Conservation (phyloP, 2,113 vertebrate species). For the Atrichornis clamosus region DNA sequence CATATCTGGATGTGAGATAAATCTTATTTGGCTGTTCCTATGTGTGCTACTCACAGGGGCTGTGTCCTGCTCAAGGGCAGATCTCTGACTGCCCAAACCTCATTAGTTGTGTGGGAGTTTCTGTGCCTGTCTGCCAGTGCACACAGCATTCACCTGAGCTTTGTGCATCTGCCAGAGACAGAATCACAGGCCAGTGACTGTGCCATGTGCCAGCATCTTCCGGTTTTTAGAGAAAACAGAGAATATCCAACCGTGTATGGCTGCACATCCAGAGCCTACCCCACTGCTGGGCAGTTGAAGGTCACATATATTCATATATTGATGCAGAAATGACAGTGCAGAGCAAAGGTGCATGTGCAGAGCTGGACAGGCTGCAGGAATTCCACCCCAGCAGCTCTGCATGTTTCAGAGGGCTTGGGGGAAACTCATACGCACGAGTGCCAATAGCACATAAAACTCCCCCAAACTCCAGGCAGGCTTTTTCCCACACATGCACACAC, state of each 20-base stretch:
- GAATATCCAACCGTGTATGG: fast-evolving
- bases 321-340: neutral
- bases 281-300: neutral
- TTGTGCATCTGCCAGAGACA: neutral
- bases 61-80: fast-evolving
- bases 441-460: neutral
- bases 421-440: neutral
- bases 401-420: neutral
- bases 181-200: neutral
- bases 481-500: neutral
- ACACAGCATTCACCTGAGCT: neutral
- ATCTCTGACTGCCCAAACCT: fast-evolving
- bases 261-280: neutral
- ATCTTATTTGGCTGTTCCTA: neutral
- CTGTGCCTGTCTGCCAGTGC: fast-evolving
- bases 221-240: neutral
- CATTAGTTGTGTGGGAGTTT: fast-evolving
- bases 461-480: neutral
- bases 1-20: neutral
- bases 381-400: neutral
- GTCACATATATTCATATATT: neutral
- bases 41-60: neutral
- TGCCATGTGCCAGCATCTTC: neutral
- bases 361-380: neutral
- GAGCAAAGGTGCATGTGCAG: neutral